phyloP scores from a whole-genome alignment of 2,113 vertebrate species.

The Brevimyrus niger region DNA sequence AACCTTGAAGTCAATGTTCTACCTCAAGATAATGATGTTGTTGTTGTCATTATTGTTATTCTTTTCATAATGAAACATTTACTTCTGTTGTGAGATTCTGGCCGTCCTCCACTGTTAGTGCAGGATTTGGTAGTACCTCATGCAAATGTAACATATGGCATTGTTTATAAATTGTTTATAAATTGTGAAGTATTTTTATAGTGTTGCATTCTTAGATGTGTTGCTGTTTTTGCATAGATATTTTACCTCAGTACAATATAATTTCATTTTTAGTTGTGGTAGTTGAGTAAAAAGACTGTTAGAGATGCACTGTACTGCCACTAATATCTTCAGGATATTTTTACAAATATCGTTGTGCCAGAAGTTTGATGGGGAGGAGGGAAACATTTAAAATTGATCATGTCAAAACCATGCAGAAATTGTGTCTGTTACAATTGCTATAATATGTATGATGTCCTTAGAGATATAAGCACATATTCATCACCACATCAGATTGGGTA shows the following conservation, averaged over 20 bases:
- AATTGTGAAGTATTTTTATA: slow-evolving; percentile 32
- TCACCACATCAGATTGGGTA: neutral
- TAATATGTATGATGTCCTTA: slow-evolving; percentile 13
- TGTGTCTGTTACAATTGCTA: neutral
- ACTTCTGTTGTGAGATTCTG: slow-evolving; percentile 30
- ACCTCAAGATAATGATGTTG: slow-evolving; percentile 75
- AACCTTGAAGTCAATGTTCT: slow-evolving; percentile 90
- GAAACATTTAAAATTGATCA: neutral
- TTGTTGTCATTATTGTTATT: slow-evolving; percentile 41
- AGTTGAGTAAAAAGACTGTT: slow-evolving; percentile 32
- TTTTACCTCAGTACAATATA: slow-evolving; percentile 25
- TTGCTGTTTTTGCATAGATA: slow-evolving; percentile 25
- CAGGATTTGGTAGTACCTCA: slow-evolving; percentile 55
- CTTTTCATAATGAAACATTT: slow-evolving; percentile 55
- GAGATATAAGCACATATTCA: slow-evolving; percentile 17
- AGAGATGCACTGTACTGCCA: slow-evolving; percentile 49
- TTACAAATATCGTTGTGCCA: slow-evolving; percentile 17
- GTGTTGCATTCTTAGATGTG: slow-evolving; percentile 27
- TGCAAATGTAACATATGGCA: slow-evolving; percentile 48
- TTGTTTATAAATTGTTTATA: slow-evolving; percentile 25
- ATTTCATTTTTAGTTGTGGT: slow-evolving; percentile 20
- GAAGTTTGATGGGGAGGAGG: slow-evolving; percentile 20
- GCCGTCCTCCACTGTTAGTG: slow-evolving; percentile 44
- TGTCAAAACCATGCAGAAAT: slow-evolving; percentile 6
- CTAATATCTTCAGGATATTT: slow-evolving; percentile 38